Conservation (phyloP, 1,140 invertebrate genomes). For the Anoplolepis gracilipes region DNA sequence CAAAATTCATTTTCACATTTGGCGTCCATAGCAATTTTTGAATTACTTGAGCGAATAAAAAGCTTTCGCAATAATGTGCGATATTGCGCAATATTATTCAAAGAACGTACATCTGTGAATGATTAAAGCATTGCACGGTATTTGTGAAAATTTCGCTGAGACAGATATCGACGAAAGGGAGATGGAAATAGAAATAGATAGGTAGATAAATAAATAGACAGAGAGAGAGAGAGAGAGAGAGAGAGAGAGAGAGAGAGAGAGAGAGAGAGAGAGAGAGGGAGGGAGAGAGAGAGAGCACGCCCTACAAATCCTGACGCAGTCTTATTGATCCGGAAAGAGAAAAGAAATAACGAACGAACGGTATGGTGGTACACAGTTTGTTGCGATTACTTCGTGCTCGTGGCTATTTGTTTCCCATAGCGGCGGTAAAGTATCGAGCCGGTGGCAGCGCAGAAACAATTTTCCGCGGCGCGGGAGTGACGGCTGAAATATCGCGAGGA, state of each 20-base stretch:
- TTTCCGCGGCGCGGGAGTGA: slow-evolving; percentile 42
- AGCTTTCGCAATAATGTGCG: neutral
- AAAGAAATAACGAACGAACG: slow-evolving; percentile 52
- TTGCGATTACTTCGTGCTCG: slow-evolving; percentile 52
- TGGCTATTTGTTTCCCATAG: slow-evolving; percentile 58
- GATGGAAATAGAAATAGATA: too few relatives aligned
- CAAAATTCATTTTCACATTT: slow-evolving; percentile 6
- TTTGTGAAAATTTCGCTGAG: slow-evolving; percentile 35
- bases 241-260: too few relatives aligned
- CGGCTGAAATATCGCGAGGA: slow-evolving; percentile 57
- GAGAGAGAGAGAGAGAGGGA: too few relatives aligned
- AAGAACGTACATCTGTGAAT: neutral
- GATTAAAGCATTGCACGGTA: slow-evolving; percentile 5
- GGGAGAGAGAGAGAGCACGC: neutral
- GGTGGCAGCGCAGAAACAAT: slow-evolving; percentile 50
- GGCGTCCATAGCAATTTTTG: neutral
- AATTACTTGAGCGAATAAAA: neutral
- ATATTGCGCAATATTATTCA: slow-evolving; percentile 42
- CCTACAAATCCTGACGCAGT: slow-evolving; percentile 44
- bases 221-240: too few relatives aligned
- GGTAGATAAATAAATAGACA: too few relatives aligned
- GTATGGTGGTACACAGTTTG: slow-evolving; percentile 40
- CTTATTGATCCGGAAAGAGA: slow-evolving; percentile 47
- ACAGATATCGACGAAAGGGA: too few relatives aligned
- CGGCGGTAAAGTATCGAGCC: slow-evolving; percentile 29